Conservation (phyloP, 2,888 invertebrate species). For the Xiphydria camelus region DNA sequence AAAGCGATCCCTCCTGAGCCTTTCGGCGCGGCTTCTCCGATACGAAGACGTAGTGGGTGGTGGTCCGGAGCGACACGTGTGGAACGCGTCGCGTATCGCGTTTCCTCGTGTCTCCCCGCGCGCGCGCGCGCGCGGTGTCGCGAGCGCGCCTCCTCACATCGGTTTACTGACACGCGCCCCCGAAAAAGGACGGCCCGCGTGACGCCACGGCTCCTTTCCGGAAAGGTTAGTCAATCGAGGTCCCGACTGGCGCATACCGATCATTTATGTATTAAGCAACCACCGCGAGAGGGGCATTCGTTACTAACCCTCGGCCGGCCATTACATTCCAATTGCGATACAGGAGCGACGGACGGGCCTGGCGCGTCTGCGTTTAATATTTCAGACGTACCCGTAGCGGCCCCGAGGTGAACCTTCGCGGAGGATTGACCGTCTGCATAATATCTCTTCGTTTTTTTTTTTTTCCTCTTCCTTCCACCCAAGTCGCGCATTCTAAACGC, state of each 20-base stretch:
- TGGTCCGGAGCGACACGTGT: constrained; percentile 9
- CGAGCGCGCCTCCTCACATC: constrained; percentile 6
- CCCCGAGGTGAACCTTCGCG: no score
- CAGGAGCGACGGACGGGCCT: no score
- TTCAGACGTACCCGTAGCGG: no score
- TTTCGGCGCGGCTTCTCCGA: no score
- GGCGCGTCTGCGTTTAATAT: no score
- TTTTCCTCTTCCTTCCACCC: no score
- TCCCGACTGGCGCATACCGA: constrained; percentile 27
- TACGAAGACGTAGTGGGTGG: not conserved
- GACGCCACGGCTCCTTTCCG: constrained; percentile 42
- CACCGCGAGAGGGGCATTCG: constrained; percentile 23
- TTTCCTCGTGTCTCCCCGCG: constrained; percentile 17
- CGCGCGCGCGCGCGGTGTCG: constrained; percentile 17
- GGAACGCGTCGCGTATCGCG: constrained; percentile 19
- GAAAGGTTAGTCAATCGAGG: constrained; percentile 37
- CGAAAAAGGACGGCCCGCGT: constrained; percentile 43
- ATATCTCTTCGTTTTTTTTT: no score
- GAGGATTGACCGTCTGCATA: no score
- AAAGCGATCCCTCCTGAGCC: no score
- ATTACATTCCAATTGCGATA: not conserved
- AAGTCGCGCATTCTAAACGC: no score
- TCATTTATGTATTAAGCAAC: constrained; percentile 43
- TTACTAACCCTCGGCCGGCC: not conserved
- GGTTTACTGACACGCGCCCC: constrained; percentile 32